A percentile compares a stretch with the other conserved stretches of the same genome.
phyloP scores from a whole-genome alignment of 2,888 invertebrate species.

The Hoplodrina blanda region DNA sequence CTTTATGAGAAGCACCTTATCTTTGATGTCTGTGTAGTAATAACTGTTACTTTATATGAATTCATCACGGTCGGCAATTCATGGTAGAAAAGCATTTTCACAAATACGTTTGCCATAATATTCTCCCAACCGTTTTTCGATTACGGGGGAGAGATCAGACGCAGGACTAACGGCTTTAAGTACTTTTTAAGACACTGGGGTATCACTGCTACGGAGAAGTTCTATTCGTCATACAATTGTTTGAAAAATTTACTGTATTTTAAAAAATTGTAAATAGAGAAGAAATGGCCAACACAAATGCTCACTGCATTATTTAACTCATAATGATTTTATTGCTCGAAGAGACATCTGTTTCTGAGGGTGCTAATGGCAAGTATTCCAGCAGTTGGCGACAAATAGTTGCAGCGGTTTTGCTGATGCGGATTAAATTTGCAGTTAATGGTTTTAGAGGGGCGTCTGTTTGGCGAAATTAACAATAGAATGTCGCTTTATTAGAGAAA shows the following conservation, averaged over 20 bases:
- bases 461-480: conserved; percentile 21
- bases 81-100: no score
- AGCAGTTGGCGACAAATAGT: conserved; percentile 43
- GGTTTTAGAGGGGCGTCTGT: conserved; percentile 34
- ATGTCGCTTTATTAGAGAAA: conserved; percentile 10
- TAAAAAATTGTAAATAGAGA: background rate
- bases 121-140: no score
- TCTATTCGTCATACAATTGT: background rate
- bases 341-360: conserved; percentile 45
- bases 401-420: conserved; percentile 16
- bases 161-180: no score
- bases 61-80: no score
- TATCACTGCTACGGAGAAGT: no score
- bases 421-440: conserved; percentile 46
- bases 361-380: conserved; percentile 24
- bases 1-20: no score
- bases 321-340: conserved; percentile 39
- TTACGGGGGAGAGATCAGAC: no score
- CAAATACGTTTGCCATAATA: no score
- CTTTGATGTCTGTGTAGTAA: no score
- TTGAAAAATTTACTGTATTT: background rate
- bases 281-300: background rate
- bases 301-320: conserved; percentile 5
- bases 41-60: no score
- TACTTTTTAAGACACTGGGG: no score